Evolutionary conservation across 2,888 invertebrate genomes (phyloP), one percentile per base, ranked within the genome.

Genomic region (Caenorhabditis wallacei): DNA sequence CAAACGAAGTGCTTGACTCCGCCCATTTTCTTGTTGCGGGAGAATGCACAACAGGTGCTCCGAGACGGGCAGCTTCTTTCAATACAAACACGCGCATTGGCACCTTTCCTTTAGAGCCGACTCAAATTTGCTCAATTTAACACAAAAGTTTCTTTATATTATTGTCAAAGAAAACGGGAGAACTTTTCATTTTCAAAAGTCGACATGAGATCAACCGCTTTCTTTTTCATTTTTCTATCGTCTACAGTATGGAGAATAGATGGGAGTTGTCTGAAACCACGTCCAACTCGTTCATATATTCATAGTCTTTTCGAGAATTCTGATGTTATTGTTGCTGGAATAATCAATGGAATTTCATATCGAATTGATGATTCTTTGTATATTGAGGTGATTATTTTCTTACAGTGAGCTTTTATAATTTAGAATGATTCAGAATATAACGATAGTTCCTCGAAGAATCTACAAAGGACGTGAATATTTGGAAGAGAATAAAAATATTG

Each of bases 391-490:
- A 40, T 0, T 1, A 11, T 2, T 11, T 11, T 7, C 30, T n/a
- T n/a, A n/a, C n/a, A n/a, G n/a, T 59, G 22, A 13, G 5, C 3
- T 1, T 46, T 59, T 48, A 13, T 18, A 43, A 11, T 35, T 37
- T 30, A 0, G 1, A 24, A 51, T 10, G 11, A 1, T 71, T 61
- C 37, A 71, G 61, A 72, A 72, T 20, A 56, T 80, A 8, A 74
- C 68, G 2, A 46, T 83, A 13, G 26, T 37, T 10, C 75, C 79
- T 5, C 54, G 75, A n/a, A 48, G 82, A 22, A 71, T 85, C 30
- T 85, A 80, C 66, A 85, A 84, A 79, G 82, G 84, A 13, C 24
- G 57, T 2, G 82, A 82, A n/a, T 82, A 82, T 48, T 20, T 82
- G 20, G 66, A 72, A 24, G 68, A 56, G 18, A 35, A 71, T 13